phyloP scores from a whole-genome alignment of 2,797 vertebrate species.

The Gallinago nigripennis region DNA sequence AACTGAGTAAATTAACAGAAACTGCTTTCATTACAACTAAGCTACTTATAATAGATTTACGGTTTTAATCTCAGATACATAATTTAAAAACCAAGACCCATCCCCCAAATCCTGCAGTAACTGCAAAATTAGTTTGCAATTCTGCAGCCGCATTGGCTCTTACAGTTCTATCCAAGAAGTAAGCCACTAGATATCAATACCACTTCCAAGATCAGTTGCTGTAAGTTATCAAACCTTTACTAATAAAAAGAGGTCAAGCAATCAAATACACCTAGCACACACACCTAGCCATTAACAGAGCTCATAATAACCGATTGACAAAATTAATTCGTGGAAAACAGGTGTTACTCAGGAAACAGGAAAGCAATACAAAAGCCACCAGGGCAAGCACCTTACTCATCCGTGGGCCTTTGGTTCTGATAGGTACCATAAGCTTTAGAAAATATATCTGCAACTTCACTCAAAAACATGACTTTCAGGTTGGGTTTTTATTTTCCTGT shows the following conservation, averaged over 20 bases:
- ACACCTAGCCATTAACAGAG: neutral
- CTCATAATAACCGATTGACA: neutral
- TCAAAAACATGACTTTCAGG: accelerated
- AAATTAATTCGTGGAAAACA: neutral
- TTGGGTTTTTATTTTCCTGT: neutral
- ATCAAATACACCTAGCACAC: neutral
- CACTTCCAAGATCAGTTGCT: neutral
- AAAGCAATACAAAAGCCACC: neutral
- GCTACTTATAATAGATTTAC: neutral
- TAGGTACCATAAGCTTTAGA: neutral
- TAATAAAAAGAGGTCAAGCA: neutral
- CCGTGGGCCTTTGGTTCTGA: neutral
- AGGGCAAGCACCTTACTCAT: neutral
- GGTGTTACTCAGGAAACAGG: neutral
- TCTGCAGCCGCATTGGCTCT: neutral
- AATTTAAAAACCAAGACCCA: neutral
- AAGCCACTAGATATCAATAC: neutral
- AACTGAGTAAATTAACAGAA: neutral
- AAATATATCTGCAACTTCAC: neutral
- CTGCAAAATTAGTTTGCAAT: neutral
- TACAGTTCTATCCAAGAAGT: neutral
- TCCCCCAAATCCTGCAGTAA: neutral
- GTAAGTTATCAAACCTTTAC: neutral
- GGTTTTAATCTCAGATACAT: neutral
- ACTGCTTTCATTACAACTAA: neutral